These are phyloP conservation scores for Catostylus mosaicus DNA, from an alignment of 30 jellyfish, hydroid and myxozoan species.

Conservation along the genomic window DNA sequence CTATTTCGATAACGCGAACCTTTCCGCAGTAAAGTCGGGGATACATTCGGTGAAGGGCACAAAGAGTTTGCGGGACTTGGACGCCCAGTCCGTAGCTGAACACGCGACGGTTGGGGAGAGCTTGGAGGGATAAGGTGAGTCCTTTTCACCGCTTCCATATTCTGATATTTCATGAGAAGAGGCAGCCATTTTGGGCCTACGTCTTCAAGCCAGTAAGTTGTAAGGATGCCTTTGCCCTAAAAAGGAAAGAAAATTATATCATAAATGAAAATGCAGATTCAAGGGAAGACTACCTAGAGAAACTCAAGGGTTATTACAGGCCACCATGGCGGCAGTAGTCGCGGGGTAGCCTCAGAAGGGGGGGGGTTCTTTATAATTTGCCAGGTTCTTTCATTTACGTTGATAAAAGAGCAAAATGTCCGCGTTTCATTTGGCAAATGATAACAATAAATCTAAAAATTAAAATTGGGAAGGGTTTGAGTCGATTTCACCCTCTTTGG, in stretches of 20 bases:
- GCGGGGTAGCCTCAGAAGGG: no score
- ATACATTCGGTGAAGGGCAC: constrained; percentile 45
- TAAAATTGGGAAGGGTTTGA: no score
- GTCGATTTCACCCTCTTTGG: no score
- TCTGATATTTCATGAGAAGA: constrained; percentile 30
- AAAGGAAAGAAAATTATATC: neutral
- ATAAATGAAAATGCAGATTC: no score
- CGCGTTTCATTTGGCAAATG: no score
- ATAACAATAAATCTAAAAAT: no score
- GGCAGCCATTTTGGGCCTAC: constrained; percentile 44
- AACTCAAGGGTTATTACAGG: no score
- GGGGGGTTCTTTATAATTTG: no score
- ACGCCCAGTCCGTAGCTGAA: constrained; percentile 1
- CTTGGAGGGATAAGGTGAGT: neutral
- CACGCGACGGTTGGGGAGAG: constrained; percentile 12
- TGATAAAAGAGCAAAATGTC: no score
- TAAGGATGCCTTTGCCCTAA: constrained; percentile 85
- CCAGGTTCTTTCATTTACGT: no score
- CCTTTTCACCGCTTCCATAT: neutral
- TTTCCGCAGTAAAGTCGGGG: constrained; percentile 49
- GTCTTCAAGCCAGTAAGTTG: constrained; percentile 80
- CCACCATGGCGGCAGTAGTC: no score
- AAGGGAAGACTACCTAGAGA: no score
- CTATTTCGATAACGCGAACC: constrained; percentile 54
- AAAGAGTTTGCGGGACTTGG: constrained; percentile 25